Evolutionary conservation across 2,888 invertebrate species (phyloP), one percentile per base, ranked within the genome.

Genomic region (Campoplex nolae): DNA sequence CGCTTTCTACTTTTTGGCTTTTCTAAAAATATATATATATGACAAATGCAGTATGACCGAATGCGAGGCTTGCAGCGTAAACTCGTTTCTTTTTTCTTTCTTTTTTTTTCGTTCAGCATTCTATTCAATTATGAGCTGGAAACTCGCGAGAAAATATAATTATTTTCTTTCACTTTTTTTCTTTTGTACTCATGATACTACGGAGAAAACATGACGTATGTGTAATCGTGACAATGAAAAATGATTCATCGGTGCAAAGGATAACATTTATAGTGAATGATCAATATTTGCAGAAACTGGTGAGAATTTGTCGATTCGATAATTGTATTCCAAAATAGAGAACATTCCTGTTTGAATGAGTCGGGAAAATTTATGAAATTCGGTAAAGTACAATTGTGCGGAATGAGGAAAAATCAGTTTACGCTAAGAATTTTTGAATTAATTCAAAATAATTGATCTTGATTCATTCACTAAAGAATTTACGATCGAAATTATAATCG

Each of bases 1-100:
- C 93, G 92, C 93, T 94, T 94, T 94, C 93, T 94, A 94, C 93
- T 94, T 94, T 94, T 94, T 94, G 94, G 94, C 92, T 94, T 94
- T 94, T 94, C 94, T 94, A 94, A 94, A 89, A 88, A 85, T 85
- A 87, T 88, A 83, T 62, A 62, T 82, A 85, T 93, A 93, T 93
- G 93, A 94, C 91, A 93, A 94, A 94, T 94, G 94, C 92, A 91
- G 92, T 90, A 91, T 94, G 93, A 94, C 94, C 92, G 93, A 90
- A 91, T 91, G 92, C 89, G 88, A 87, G 88, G 92, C 88, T 32
- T 88, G 87, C 88, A 84, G 88, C 62, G 62, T 62, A 7, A 32
- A 38, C 38, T 3, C 6, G 3, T 38, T 38, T 38, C 38, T 38
- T 38, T 38, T 38, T 6, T 38, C 38, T 38, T 38, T 38, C 38